Conservation (phyloP, 2,888 invertebrate genomes). For the Dicyrtomina minuta region DNA sequence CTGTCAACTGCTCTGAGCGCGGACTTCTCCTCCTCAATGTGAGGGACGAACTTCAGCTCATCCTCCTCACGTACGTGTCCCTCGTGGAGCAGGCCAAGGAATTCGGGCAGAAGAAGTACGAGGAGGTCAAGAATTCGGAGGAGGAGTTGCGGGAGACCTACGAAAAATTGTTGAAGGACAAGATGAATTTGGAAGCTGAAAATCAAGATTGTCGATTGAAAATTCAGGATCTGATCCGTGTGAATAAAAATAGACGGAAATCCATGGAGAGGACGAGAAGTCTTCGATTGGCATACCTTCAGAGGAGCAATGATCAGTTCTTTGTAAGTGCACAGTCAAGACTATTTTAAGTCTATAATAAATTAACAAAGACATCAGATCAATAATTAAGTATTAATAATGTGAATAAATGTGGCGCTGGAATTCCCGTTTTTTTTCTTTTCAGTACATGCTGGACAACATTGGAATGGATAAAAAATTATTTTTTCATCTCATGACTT, state of each 20-base stretch:
- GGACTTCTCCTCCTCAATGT: constrained; percentile 16
- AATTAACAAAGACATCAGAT: background rate
- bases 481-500: constrained; percentile 23
- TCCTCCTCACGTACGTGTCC: background rate
- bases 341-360: background rate
- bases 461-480: constrained; percentile 23
- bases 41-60: constrained; percentile 12
- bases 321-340: constrained; percentile 11
- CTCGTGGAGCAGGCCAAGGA: constrained; percentile 6
- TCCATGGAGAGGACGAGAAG: background rate
- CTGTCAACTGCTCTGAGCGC: constrained; percentile 24
- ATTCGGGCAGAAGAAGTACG: constrained; percentile 10
- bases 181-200: constrained; percentile 3
- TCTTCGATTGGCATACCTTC: constrained; percentile 11
- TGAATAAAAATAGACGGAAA: constrained; percentile 2
- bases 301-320: constrained; percentile 25
- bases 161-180: background rate
- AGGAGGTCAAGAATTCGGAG: constrained; percentile 7
- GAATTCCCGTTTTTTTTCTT: background rate
- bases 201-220: constrained; percentile 11
- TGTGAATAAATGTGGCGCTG: too few relatives aligned
- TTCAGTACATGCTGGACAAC: constrained; percentile 30
- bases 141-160: constrained; percentile 1
- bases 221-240: background rate
- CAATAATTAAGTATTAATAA: background rate